Conservation (phyloP, 2,888 invertebrate species). For the Andrena chrysosceles region DNA sequence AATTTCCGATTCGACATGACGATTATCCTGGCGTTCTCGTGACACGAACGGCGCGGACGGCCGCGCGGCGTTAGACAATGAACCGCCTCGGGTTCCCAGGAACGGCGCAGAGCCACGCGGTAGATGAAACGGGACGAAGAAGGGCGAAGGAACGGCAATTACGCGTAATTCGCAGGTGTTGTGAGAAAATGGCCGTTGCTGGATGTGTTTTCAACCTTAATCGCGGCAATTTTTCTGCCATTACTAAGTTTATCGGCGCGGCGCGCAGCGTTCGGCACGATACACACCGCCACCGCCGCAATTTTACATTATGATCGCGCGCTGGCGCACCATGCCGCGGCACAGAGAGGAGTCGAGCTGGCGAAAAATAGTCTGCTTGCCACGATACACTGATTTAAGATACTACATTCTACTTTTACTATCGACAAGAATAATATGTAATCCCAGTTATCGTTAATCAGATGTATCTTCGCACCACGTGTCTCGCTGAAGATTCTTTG, state of each 20-base stretch:
- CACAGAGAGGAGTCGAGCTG: background rate
- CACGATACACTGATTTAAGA: background rate
- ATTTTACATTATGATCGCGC: slow-evolving; percentile 65
- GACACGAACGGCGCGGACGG: slow-evolving; percentile 58
- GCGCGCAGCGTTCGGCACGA: slow-evolving; percentile 60
- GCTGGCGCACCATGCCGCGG: slow-evolving; percentile 13
- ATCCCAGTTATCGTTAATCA: no score
- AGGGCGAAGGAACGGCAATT: slow-evolving; percentile 79
- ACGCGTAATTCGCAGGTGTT: slow-evolving; percentile 84
- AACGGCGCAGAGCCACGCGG: slow-evolving; percentile 76
- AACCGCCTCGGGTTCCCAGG: slow-evolving; percentile 81
- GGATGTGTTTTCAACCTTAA: slow-evolving; percentile 83
- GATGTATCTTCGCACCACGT: no score
- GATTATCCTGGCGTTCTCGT: slow-evolving; percentile 75
- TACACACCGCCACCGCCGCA: slow-evolving; percentile 53
- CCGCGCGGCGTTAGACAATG: slow-evolving; percentile 79
- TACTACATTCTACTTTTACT: no score
- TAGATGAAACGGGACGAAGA: slow-evolving; percentile 60
- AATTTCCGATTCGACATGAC: slow-evolving; percentile 82
- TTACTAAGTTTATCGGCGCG: slow-evolving; percentile 79
- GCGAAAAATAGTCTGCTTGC: background rate
- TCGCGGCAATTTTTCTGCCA: slow-evolving; percentile 83
- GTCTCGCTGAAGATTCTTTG: no score
- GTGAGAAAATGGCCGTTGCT: slow-evolving; percentile 82
- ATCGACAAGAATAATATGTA: no score